Evolutionary conservation across 2,113 vertebrate genomes (phyloP), one percentile per base, ranked within the genome.

Genomic region (Apteryx owenii): DNA sequence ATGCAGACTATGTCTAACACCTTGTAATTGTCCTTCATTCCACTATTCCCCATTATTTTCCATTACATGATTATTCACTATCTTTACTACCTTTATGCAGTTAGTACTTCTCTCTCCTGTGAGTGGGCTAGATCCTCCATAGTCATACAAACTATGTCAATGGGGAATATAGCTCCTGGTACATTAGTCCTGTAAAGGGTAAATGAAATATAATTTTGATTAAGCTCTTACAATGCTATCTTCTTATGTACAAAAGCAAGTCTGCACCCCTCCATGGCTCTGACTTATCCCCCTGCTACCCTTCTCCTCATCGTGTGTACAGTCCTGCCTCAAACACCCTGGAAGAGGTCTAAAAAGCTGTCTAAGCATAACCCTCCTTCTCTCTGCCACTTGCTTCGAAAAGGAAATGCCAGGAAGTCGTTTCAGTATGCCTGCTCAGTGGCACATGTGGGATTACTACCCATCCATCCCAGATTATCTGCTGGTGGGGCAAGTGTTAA

Each of bases 111-210:
- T 87, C 15, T 87, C 48, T 76, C 26, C 85, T 69, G 53, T 85
- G 87, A 79, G 85, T 84, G 85, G 92, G 71, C 68, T 70, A 85
- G 87, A 88, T 95, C n/a, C 81, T 90, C 88, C 40, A 3, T 23
- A 77, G 38, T 54, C 60, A 62, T 3, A 31, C 71, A 60, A 83
- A 87, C 28, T 50, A 62, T 54, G 78, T 58, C 50, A 77, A 5
- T 18, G 22, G 48, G 53, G 62, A 18, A 81, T 66, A 36, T 88
- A 51, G 23, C 36, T 90, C 23, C 36, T 40, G 53, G 50, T 54
- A 60, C 4, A 0, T 66, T 88, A n/a, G 46, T 4, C 65, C 71
- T 62, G 21, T 17, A 84, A 40, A 46, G 38, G 79, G 36, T 91
- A 48, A 23, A 25, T 85, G 56, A 84, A 60, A 15, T 88, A 14